Evolutionary conservation across 2,113 vertebrate species (phyloP).

Genomic region (Nanorana parkeri): DNA sequence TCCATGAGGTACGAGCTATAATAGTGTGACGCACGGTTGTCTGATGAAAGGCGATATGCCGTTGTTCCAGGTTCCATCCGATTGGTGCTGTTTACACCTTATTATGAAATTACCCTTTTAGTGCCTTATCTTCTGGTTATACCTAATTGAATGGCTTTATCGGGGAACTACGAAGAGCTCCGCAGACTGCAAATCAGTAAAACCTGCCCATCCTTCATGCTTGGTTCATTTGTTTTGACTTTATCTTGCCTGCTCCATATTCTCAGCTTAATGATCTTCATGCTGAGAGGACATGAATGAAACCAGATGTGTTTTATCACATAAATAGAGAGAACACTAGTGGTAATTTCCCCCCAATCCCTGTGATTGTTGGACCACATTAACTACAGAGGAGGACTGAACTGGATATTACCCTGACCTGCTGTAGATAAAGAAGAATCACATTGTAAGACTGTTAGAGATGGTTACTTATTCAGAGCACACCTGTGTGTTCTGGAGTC

Average conservation of each 20-base stretch:
- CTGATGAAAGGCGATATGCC: too few relatives aligned
- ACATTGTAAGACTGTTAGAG: not conserved
- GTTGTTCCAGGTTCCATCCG: too few relatives aligned
- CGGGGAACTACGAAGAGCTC: not conserved
- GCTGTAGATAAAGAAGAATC: not conserved
- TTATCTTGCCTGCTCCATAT: constrained; percentile 19
- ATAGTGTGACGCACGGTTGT: not conserved
- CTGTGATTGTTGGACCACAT: not conserved
- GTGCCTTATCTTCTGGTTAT: not conserved
- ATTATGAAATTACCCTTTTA: not conserved
- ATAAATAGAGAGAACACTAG: not conserved
- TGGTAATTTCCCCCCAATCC: not conserved
- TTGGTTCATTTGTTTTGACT: not conserved
- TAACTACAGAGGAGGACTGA: not conserved
- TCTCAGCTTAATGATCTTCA: constrained; percentile 9
- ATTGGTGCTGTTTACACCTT: not conserved
- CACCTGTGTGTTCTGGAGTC: not conserved
- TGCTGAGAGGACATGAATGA: not conserved
- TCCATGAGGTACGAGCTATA: not conserved
- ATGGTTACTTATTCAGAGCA: not conserved
- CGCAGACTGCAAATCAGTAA: not conserved
- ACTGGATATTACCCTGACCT: not conserved
- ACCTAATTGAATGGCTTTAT: constrained; percentile 2
- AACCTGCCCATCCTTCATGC: not conserved
- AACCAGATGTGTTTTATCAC: constrained; percentile 19